A percentile compares a stretch with the other conserved stretches of the same genome.
Conservation (phyloP, 2,888 invertebrate genomes). For the Nowickia ferox region DNA sequence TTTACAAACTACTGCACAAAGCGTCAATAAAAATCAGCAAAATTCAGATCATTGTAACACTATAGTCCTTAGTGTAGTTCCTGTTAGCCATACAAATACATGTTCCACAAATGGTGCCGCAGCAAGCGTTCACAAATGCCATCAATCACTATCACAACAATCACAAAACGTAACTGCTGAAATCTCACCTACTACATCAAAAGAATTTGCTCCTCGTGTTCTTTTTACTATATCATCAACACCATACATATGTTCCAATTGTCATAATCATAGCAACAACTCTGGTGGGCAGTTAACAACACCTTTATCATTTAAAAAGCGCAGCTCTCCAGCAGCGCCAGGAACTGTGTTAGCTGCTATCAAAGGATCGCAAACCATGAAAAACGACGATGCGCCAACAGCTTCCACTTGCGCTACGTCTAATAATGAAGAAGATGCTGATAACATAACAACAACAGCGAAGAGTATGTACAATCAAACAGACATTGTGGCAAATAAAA, state of each 20-base stretch:
- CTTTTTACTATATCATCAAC: constrained; percentile 77
- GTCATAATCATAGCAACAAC: constrained; percentile 51
- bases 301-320: constrained; percentile 29
- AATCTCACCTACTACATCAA: constrained; percentile 52
- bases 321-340: constrained; percentile 9
- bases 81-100: constrained; percentile 44
- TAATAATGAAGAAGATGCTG: constrained; percentile 21
- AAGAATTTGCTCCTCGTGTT: constrained; percentile 76
- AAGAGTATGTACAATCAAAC: constrained; percentile 2
- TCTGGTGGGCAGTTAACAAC: constrained; percentile 13
- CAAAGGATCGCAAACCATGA: constrained; percentile 53
- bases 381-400: constrained; percentile 53
- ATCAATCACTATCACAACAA: constrained; percentile 48
- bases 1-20: constrained; percentile 62
- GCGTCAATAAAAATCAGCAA: constrained; percentile 56
- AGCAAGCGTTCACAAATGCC: constrained; percentile 8
- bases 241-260: constrained; percentile 75
- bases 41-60: constrained; percentile 65
- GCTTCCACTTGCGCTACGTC: background rate
- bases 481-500: constrained; percentile 53
- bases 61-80: constrained; percentile 59
- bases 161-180: constrained; percentile 11
- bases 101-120: background rate
- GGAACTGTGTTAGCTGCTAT: background rate
- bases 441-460: background rate